Percentiles rank a stretch among this genome's conserved stretches.
phyloP scores from a whole-genome alignment of 1,140 invertebrate species.

The Ganaspis sp. region DNA sequence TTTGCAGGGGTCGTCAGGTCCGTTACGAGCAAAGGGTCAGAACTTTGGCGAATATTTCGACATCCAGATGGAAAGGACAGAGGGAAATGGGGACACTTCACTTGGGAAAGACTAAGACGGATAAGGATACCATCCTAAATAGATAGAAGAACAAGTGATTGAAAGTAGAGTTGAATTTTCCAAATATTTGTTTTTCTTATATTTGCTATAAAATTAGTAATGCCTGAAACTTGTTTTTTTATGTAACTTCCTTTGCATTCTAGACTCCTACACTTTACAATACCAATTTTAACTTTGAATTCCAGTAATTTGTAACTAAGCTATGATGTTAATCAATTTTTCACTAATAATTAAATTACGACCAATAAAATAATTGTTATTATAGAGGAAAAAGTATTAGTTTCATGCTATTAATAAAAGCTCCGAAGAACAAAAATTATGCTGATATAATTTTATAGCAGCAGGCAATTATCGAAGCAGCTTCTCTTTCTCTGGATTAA shows the following conservation, averaged over 20 bases:
- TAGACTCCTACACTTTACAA: no score
- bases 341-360: no score
- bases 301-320: no score
- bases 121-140: not conserved
- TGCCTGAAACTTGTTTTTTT: no score
- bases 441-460: constrained; percentile 33
- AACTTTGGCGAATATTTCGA: constrained; percentile 49
- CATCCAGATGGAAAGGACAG: constrained; percentile 48
- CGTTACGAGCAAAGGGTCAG: constrained; percentile 39
- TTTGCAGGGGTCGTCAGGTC: constrained; percentile 33
- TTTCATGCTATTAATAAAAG: not conserved
- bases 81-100: constrained; percentile 59
- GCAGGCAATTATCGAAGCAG: constrained; percentile 43
- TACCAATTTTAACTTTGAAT: no score
- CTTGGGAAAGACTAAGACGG: constrained; percentile 56
- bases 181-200: no score
- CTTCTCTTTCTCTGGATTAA: constrained; percentile 49
- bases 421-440: constrained; percentile 21
- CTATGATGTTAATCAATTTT: no score
- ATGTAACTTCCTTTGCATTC: no score
- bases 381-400: no score
- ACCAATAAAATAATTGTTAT: no score
- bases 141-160: not conserved
- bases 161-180: no score
- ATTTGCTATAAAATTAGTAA: no score